Percentiles rank a stretch among this genome's conserved stretches.
Conservation (phyloP, 2,888 invertebrate genomes). For the Dryobotodes eremita region DNA sequence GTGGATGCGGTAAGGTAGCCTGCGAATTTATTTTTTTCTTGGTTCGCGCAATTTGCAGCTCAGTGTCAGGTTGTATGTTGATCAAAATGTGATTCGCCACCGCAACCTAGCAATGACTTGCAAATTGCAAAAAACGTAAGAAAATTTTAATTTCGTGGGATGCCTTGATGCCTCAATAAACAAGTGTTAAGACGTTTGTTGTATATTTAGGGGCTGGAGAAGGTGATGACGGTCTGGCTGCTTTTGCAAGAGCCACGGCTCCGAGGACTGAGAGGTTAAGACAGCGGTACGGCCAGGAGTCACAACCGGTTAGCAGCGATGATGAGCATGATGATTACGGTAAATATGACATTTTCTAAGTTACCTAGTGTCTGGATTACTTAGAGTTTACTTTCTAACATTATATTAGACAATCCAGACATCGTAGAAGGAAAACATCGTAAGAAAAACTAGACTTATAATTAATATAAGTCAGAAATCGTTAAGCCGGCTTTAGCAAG, state of each 20-base stretch:
- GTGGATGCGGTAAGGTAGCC: background rate
- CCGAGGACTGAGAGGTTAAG: slow-evolving; percentile 95
- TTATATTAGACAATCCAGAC: background rate
- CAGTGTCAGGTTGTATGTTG: background rate
- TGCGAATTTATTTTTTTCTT: background rate
- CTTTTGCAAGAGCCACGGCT: slow-evolving; percentile 96
- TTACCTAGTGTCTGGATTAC: background rate
- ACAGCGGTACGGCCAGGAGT: slow-evolving; percentile 92
- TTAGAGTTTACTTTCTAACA: background rate
- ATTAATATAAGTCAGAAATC: background rate
- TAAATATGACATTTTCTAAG: slow-evolving; percentile 61
- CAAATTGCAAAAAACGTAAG: background rate
- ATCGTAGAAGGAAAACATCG: background rate
- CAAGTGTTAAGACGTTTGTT: background rate
- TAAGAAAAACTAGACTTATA: background rate
- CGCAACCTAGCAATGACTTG: background rate
- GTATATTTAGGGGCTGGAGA: slow-evolving; percentile 87
- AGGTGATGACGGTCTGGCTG: slow-evolving; percentile 95
- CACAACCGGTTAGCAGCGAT: slow-evolving; percentile 90
- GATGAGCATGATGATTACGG: slow-evolving; percentile 97
- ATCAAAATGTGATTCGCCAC: background rate
- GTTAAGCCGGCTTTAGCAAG: too few relatives aligned
- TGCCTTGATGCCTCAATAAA: too few relatives aligned
- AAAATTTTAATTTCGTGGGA: background rate
- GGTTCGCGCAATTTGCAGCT: background rate